Conservation (phyloP, 35 echinoderm and acorn worm species). For the Amphiura filiformis region DNA sequence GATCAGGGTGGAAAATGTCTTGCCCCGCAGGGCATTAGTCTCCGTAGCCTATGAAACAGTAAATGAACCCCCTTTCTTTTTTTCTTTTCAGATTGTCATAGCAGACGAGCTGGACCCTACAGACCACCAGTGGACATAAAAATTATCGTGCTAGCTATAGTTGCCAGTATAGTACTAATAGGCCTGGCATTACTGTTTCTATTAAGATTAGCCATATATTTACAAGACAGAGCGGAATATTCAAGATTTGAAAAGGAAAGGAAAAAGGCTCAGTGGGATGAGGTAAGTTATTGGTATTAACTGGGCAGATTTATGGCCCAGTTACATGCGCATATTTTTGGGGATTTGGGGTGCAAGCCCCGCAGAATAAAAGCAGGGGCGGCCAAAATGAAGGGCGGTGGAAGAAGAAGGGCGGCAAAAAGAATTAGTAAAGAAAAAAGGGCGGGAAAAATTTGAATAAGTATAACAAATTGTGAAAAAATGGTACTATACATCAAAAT, state of each 20-base stretch:
- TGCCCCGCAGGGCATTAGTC: too few species aligned
- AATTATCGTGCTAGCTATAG: slow-evolving; percentile 14
- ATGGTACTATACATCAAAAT: too few species aligned
- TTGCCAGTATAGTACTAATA: slow-evolving; percentile 11
- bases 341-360: not conserved
- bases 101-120: not conserved
- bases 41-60: too few species aligned
- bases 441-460: not conserved
- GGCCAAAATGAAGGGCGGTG: too few species aligned
- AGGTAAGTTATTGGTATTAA: not conserved
- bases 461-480: not conserved
- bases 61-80: too few species aligned
- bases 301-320: not conserved
- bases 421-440: too few species aligned
- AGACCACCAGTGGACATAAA: not conserved
- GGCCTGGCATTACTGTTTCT: not conserved
- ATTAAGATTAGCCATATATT: not conserved
- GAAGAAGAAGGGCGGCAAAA: too few species aligned
- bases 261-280: slow-evolving; percentile 4
- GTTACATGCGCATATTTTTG: not conserved
- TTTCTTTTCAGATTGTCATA: not conserved
- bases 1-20: too few species aligned
- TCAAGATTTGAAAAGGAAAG: slow-evolving; percentile 11
- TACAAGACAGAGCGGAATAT: slow-evolving; percentile 12
- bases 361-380: not conserved